Evolutionary conservation across 1,140 invertebrate genomes (phyloP).

Genomic region (Halotydeus destructor): DNA sequence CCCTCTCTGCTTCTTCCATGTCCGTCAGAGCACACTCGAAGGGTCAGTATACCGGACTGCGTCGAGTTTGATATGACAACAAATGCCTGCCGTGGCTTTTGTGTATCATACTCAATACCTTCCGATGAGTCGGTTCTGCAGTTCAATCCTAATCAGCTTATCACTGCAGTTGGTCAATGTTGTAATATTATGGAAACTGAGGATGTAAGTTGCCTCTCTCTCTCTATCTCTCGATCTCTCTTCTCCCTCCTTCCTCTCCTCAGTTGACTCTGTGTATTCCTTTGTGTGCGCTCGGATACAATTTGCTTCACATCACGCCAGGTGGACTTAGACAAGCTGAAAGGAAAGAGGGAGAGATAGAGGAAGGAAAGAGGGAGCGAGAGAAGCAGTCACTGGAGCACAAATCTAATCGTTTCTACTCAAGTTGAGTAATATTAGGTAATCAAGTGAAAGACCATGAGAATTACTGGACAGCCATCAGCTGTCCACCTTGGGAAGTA

Average conservation of each 20-base stretch:
- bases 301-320: neutral
- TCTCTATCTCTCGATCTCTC: neutral
- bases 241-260: neutral
- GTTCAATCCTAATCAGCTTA: slow-evolving; percentile 38
- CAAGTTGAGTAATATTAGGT: no score
- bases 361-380: no score
- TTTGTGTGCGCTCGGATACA: neutral
- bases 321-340: neutral
- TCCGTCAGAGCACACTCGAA: slow-evolving; percentile 44
- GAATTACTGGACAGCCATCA: no score
- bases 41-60: slow-evolving; percentile 54
- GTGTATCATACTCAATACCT: slow-evolving; percentile 50
- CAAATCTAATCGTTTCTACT: no score
- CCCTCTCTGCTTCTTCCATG: neutral
- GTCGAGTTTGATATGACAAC: slow-evolving; percentile 59
- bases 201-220: slow-evolving; percentile 34
- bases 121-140: slow-evolving; percentile 34
- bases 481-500: no score
- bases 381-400: no score
- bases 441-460: no score
- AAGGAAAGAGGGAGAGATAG: neutral
- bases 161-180: slow-evolving; percentile 65
- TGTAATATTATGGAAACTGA: slow-evolving; percentile 71
- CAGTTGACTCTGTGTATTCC: neutral
- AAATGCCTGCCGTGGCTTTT: slow-evolving; percentile 65